Evolutionary conservation across 2,113 vertebrate species (phyloP).

Genomic region (Pseudorhombus dupliciocellatus): DNA sequence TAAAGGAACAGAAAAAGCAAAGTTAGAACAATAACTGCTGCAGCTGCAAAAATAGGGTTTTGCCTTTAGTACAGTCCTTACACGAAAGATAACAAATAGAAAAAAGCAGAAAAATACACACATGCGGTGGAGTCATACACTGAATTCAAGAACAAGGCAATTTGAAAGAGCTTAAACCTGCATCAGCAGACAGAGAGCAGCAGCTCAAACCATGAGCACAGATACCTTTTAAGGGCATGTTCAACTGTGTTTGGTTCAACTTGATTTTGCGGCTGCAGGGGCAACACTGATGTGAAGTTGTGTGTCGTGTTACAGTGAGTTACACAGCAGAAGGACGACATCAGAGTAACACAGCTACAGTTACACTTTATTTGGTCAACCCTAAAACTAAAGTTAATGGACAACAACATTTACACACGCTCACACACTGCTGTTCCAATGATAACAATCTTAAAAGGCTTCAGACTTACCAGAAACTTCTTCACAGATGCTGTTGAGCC

Average conservation of each 20-base stretch:
- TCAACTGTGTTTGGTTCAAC: constrained; percentile 63
- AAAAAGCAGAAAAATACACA: neutral
- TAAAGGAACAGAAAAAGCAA: constrained; percentile 4
- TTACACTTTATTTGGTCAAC: constrained; percentile 1
- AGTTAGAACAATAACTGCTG: neutral
- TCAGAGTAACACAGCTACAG: constrained; percentile 4
- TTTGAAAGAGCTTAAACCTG: constrained; percentile 56
- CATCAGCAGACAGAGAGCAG: constrained; percentile 58
- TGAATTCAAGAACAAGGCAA: constrained; percentile 17
- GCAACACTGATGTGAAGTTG: constrained; percentile 30
- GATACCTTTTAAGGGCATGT: constrained; percentile 82
- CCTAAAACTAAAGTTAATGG: neutral
- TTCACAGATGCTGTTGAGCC: constrained; percentile 6
- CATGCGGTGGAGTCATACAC: neutral
- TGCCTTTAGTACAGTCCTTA: neutral
- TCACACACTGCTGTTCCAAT: neutral
- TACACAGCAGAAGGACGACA: constrained; percentile 9
- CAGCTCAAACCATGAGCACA: constrained; percentile 39
- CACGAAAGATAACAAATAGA: neutral
- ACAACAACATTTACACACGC: neutral
- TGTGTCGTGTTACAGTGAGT: constrained; percentile 28
- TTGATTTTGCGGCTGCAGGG: constrained; percentile 58
- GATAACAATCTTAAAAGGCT: neutral
- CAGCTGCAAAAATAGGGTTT: neutral
- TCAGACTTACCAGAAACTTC: constrained; percentile 33